These are phyloP conservation scores for Ramphastos sulfuratus DNA, from an alignment of 2,113 vertebrate genomes.

Conservation along the genomic window DNA sequence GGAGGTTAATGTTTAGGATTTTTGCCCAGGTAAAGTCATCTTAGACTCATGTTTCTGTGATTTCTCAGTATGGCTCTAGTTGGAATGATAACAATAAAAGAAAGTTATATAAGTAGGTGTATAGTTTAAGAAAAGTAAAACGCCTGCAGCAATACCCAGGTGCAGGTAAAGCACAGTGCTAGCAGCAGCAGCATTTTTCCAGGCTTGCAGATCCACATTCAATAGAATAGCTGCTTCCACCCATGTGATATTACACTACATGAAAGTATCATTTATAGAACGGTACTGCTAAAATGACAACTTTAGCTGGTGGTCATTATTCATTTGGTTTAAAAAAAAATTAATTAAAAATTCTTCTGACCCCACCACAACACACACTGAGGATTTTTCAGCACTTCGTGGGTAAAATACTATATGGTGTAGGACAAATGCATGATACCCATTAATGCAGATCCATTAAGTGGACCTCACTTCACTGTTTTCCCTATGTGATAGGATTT, in stretches of 20 bases:
- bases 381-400: neutral
- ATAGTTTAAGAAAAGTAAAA: neutral
- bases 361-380: accelerated
- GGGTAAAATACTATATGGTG: too few relatives aligned
- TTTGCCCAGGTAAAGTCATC: neutral
- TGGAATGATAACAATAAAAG: neutral
- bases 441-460: neutral
- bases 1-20: neutral
- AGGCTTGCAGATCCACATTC: neutral
- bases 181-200: neutral
- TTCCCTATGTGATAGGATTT: neutral
- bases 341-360: neutral
- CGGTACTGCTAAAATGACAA: neutral
- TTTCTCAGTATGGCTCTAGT: neutral
- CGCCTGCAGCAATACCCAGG: neutral
- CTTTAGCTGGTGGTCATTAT: neutral
- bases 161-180: neutral
- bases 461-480: neutral
- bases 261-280: neutral
- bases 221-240: neutral
- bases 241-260: accelerated
- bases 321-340: neutral
- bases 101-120: neutral
- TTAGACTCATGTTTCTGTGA: neutral
- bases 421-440: neutral